Base-by-base conservation (phyloP, 2,797 vertebrate species). In the Anguilla marmorata region DNA sequence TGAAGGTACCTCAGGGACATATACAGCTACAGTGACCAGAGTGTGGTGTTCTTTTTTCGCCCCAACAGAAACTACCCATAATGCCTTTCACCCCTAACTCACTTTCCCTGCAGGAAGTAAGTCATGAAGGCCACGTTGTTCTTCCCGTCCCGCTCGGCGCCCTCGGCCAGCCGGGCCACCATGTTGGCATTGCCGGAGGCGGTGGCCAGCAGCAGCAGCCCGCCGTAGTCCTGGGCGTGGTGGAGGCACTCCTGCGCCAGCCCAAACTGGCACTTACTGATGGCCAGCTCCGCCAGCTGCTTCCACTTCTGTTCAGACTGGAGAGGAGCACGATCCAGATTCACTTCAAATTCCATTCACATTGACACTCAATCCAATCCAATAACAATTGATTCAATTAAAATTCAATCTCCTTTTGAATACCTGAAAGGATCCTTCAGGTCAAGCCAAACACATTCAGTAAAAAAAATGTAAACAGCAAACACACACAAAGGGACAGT, bases 241-340 rank as follows among this genome's bases (percentile, higher is more conserved):
- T 99, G 98, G 74, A 99, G 96, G 92, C 99, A 99, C 94, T 99
- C 98, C 92, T 99, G 99, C 88, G 99, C 99, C 89, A 99, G 93
- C 89, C 96, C 93, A 88, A 99, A 99, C 90, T 99, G 98, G 94
- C 98, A 99, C 91, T 98, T 99, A 89, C 96, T 98, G 90, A 99
- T 98, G 48, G 98, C 98, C 90, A 99, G 95, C 92, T 99, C 99
- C 3, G 99, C 98, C 85, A 99, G 95, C 91, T 99, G 99, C 92
- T 99, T 99, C 99, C 98, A 99, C 89, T 99, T 99, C 95, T 99
- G 99, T 93, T 99, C 99, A 0, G 98, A 97, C 98, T 99, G 88
- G 89, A 41, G 85, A 16, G 9, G 89, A 14, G 27, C 19, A 19
- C 21, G 12, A 82, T 82, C 45, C 79, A 82, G 79, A 3, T 48